These are phyloP conservation scores for Illadopsis cleaveri DNA, from an alignment of 2,113 vertebrate genomes.

Conservation along the genomic window DNA sequence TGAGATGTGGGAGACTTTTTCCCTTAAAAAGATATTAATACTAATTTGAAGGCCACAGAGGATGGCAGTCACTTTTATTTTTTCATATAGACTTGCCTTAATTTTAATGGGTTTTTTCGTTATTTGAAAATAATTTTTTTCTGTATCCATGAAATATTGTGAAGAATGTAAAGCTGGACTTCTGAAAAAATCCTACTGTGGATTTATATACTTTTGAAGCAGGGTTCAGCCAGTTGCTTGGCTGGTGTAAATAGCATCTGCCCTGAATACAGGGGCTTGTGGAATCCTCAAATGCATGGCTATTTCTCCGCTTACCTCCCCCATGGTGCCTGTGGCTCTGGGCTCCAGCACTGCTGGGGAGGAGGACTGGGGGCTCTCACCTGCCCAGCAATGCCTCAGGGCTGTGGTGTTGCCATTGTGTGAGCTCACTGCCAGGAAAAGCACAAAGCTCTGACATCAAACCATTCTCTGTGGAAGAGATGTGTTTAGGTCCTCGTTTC, in stretches of 20 bases:
- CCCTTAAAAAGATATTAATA: neutral
- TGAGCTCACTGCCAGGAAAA: neutral
- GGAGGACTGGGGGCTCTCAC: neutral
- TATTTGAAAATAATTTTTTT: neutral
- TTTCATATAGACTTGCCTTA: neutral
- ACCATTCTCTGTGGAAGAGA: neutral
- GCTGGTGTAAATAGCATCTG: neutral
- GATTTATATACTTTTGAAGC: neutral
- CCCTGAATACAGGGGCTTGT: neutral
- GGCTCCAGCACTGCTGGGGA: neutral
- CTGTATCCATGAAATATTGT: neutral
- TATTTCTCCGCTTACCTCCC: fast-evolving
- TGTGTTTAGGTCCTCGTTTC: fast-evolving
- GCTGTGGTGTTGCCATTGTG: fast-evolving
- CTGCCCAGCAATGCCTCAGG: neutral
- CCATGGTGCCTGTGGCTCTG: fast-evolving
- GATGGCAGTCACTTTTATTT: neutral
- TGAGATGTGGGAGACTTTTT: neutral
- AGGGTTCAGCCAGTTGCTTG: neutral
- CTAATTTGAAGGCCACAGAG: neutral
- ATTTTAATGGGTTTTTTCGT: neutral
- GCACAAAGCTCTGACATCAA: neutral
- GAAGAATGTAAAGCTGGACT: neutral
- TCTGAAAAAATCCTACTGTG: neutral
- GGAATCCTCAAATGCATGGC: neutral